Percentiles rank a stretch among this genome's conserved stretches.
Conservation (phyloP, 2,113 vertebrate genomes). For the Alaudala cheleensis region DNA sequence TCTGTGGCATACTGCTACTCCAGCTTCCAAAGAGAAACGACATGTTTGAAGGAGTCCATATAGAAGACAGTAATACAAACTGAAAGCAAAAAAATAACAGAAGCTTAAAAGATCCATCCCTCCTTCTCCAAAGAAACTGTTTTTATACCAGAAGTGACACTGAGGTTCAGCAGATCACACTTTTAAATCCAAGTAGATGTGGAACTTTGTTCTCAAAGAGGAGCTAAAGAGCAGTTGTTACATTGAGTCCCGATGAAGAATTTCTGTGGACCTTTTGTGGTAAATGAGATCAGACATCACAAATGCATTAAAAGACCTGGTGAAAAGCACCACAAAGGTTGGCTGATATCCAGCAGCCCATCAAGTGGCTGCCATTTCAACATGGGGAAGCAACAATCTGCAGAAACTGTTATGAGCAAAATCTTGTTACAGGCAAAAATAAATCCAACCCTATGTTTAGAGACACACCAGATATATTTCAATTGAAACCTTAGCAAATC, state of each 20-base stretch:
- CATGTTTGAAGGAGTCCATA: not conserved
- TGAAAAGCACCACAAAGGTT: not conserved
- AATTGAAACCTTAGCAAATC: not conserved
- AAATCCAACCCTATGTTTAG: not conserved
- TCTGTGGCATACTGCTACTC: not conserved
- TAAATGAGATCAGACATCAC: not conserved
- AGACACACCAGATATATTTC: not conserved
- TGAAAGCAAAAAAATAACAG: not conserved
- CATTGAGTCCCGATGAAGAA: not conserved
- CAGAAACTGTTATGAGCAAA: not conserved
- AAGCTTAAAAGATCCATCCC: not conserved
- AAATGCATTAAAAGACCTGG: not conserved
- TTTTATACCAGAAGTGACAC: not conserved
- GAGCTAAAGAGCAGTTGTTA: not conserved
- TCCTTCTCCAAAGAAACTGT: not conserved
- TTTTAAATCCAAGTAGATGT: not conserved
- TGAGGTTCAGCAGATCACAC: not conserved
- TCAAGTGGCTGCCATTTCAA: not conserved
- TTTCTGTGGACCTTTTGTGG: not conserved
- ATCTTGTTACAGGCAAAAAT: not conserved
- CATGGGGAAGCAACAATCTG: not conserved
- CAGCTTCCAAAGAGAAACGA: not conserved
- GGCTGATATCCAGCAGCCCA: not conserved
- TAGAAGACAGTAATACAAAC: not conserved
- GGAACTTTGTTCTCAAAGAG: not conserved